Evolutionary conservation across 2,888 invertebrate genomes (phyloP).

Genomic region (Andrena minutula): DNA sequence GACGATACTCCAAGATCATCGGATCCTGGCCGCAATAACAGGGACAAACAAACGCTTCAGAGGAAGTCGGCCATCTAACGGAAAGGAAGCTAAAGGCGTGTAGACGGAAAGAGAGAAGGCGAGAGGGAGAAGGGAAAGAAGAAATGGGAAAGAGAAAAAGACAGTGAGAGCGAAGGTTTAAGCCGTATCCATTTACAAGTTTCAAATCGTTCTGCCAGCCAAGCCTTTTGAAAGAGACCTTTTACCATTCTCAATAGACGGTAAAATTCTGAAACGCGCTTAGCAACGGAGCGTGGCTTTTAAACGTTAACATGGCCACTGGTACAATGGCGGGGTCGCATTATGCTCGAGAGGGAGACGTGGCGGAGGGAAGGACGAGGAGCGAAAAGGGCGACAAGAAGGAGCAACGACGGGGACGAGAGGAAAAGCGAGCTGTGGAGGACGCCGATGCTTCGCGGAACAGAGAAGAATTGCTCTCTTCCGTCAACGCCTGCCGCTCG

Average conservation of each 20-base stretch:
- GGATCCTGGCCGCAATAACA: slow-evolving; percentile 24
- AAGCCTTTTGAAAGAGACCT: slow-evolving; percentile 79
- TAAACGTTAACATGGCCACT: slow-evolving; percentile 78
- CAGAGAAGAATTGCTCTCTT: slow-evolving; percentile 56
- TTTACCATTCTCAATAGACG: slow-evolving; percentile 79
- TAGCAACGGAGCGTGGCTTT: slow-evolving; percentile 75
- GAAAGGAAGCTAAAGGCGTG: slow-evolving; percentile 21
- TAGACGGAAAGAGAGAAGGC: slow-evolving; percentile 9
- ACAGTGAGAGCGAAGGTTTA: slow-evolving; percentile 65
- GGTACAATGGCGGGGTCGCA: slow-evolving; percentile 78
- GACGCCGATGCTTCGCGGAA: slow-evolving; percentile 56
- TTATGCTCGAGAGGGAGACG: slow-evolving; percentile 78
- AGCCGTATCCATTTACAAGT: slow-evolving; percentile 81
- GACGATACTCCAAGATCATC: not conserved
- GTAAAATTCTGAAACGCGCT: slow-evolving; percentile 79
- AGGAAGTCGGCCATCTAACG: slow-evolving; percentile 50
- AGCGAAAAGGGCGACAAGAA: slow-evolving; percentile 42
- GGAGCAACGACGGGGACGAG: slow-evolving; percentile 36
- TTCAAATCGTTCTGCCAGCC: slow-evolving; percentile 79
- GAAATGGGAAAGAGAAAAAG: slow-evolving; percentile 51
- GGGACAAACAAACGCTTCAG: slow-evolving; percentile 55
- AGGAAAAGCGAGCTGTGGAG: slow-evolving; percentile 57
- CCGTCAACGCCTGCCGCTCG: slow-evolving; percentile 58
- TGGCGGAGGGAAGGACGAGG: slow-evolving; percentile 48
- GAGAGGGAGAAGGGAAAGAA: slow-evolving; percentile 28